A percentile compares a stretch with the other conserved stretches of the same genome.
Evolutionary conservation across 1,140 invertebrate genomes (phyloP).

Genomic region (Hypsibius dujardini): DNA sequence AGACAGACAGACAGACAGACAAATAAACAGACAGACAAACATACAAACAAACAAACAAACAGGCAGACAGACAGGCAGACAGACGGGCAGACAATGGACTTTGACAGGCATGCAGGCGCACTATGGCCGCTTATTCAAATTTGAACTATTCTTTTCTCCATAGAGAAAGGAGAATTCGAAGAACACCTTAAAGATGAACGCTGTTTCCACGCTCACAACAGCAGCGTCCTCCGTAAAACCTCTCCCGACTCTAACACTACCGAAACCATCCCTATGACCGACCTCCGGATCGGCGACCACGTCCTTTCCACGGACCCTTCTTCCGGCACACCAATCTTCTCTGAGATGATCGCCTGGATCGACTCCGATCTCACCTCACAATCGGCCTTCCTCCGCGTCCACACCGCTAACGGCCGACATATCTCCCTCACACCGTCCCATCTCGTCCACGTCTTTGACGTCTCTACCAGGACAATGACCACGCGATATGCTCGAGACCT

Average conservation of each 20-base stretch:
- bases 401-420: slow-evolving; percentile 46
- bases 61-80: too few relatives aligned
- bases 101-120: too few relatives aligned
- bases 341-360: slow-evolving; percentile 71
- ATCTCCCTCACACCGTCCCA: slow-evolving; percentile 69
- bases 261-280: slow-evolving; percentile 34
- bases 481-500: slow-evolving; percentile 32
- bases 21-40: too few relatives aligned
- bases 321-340: slow-evolving; percentile 53
- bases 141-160: too few relatives aligned
- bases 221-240: not conserved
- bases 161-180: too few relatives aligned
- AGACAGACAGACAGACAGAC: too few relatives aligned
- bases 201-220: slow-evolving; percentile 2
- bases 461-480: not conserved
- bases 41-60: too few relatives aligned
- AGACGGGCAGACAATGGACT: too few relatives aligned
- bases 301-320: slow-evolving; percentile 51
- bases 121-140: too few relatives aligned
- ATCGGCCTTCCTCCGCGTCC: slow-evolving; percentile 50
- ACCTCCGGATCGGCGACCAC: slow-evolving; percentile 55
- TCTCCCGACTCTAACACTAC: not conserved
- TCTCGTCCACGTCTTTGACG: slow-evolving; percentile 42
- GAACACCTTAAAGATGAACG: too few relatives aligned
- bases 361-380: slow-evolving; percentile 50